Conservation (phyloP, 2,888 invertebrate genomes). For the Nomada goodeniana region DNA sequence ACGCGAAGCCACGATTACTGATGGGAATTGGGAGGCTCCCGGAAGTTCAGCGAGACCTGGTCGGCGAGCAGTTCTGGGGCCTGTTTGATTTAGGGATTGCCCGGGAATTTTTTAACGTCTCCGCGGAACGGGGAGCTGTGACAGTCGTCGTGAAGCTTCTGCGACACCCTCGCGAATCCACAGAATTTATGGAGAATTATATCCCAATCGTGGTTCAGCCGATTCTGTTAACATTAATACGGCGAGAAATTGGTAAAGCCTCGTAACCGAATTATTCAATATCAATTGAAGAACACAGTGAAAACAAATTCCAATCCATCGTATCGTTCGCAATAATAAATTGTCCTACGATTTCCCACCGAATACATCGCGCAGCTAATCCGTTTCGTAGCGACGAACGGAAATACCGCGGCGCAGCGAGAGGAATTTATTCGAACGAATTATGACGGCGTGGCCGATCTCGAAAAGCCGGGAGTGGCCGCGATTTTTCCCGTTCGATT, state of each 20-base stretch:
- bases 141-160: background rate
- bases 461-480: background rate
- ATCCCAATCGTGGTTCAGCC: too few relatives aligned
- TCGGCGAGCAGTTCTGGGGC: constrained; percentile 35
- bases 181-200: too few relatives aligned
- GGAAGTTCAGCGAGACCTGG: constrained; percentile 48
- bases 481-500: constrained; percentile 24
- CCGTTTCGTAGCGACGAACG: too few relatives aligned
- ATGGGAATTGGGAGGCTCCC: constrained; percentile 6
- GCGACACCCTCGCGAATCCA: background rate
- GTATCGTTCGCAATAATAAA: too few relatives aligned
- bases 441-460: background rate
- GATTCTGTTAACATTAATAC: too few relatives aligned
- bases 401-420: too few relatives aligned
- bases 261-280: too few relatives aligned
- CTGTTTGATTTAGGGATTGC: constrained; percentile 46
- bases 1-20: constrained; percentile 29
- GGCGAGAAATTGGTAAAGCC: too few relatives aligned
- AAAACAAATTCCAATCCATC: too few relatives aligned
- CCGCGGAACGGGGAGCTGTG: background rate
- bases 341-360: too few relatives aligned
- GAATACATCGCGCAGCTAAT: background rate
- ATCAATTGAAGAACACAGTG: too few relatives aligned
- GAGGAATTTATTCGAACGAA: background rate
- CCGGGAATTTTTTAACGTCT: constrained; percentile 21